Evolutionary conservation across 2,113 vertebrate species (phyloP), one percentile per base, ranked within the genome.

Genomic region (Romanogobio albipinnatus): DNA sequence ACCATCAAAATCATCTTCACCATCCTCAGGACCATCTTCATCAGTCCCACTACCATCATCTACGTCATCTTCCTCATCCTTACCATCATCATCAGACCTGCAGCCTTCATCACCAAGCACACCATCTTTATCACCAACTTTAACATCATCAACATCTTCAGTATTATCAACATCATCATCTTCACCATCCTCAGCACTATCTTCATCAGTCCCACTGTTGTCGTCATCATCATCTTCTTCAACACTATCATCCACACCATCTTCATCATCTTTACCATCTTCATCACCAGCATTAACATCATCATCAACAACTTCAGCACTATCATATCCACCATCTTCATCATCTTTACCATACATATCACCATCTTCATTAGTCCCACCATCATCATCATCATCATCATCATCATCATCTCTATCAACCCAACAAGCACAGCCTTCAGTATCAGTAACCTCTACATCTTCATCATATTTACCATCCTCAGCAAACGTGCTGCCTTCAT

Each of bases 61-160:
- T n/a, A n/a, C n/a, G n/a, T n/a, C n/a, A n/a, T n/a, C n/a, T n/a
- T n/a, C n/a, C n/a, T n/a, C n/a, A n/a, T n/a, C n/a, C n/a, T n/a
- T n/a, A n/a, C n/a, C n/a, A n/a, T n/a, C n/a, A n/a, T n/a, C 8
- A 62, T 17, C 10, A 13, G 11, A 15, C n/a, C 7, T n/a, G n/a
- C n/a, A n/a, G n/a, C n/a, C n/a, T n/a, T n/a, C n/a, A n/a, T n/a
- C 29, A 36, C 14, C n/a, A n/a, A n/a, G n/a, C n/a, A n/a, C n/a
- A n/a, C n/a, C n/a, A n/a, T n/a, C n/a, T n/a, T n/a, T n/a, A 29
- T 29, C 29, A 29, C 0, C 3, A 19, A 0, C 7, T 1, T 17
- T 22, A 14, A 14, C 1, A 29, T 26, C 61, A 29, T 26, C 10
- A 13, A 2, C n/a, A n/a, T n/a, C n/a, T n/a, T n/a, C n/a, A n/a